Evolutionary conservation across 2,797 vertebrate genomes (phyloP), one percentile per base, ranked within the genome.

Genomic region (Chromis chromis): DNA sequence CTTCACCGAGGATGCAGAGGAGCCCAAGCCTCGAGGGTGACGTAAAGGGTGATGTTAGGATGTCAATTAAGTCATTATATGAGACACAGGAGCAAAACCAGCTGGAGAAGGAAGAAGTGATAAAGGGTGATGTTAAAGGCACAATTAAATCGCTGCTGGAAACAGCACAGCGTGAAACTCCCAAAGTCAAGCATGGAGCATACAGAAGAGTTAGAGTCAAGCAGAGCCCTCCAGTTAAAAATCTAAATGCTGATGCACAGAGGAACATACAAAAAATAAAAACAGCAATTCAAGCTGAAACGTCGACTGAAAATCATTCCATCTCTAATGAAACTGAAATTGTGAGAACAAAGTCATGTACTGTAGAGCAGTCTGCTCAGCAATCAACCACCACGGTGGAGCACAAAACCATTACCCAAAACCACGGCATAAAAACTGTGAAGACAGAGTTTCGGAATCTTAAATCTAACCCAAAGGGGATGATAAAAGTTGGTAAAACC

Each of bases 51-150:
- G 87, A 92, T 42, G 83, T 94, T 48, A 95, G 95, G 88, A 94
- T 93, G 89, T 94, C 91, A 59, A 94, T 94, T 42, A 95, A 93
- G 91, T 93, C 91, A 44, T 84, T 92, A 46, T 94, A 94, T 68
- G 93, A 93, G 56, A 85, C 76, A 19, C 94, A 94, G 72, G 94
- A 89, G 66, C 92, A 95, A 86, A 82, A 65, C 52, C 93, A 89
- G 81, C 50, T 76, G 64, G 94, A 95, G 79, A 94, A 93, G 84
- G 94, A 95, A 64, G 91, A 94, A 63, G 92, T 94, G 65, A 88
- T 94, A 83, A 95, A 94, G 77, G 94, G 94, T 55, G 95, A 94
- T n/a, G 93, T 94, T 57, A 95, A 95, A 92, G 94, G 93, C 42
- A 93, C 92, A 0, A 94, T 95, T 86, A 96, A 95, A 87, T 94